Evolutionary conservation across 2,797 vertebrate genomes (phyloP), one percentile per base, ranked within the genome.

Genomic region (Tangara arthus): DNA sequence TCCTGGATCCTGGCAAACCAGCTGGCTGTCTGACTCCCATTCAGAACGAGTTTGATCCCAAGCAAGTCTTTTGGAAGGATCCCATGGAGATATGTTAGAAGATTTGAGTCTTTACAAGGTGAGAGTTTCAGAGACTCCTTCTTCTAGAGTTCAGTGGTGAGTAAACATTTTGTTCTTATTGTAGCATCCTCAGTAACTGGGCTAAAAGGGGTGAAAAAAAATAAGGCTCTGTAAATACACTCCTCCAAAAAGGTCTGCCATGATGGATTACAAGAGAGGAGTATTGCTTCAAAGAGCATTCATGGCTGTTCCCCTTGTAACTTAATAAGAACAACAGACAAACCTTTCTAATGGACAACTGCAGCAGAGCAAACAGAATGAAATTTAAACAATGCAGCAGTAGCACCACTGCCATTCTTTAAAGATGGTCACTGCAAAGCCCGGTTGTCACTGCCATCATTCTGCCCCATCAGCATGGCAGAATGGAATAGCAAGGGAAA

Each of bases 81-180:
- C 70, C 73, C 59, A 37, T 90, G 60, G 52, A 82, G 39, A 75
- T 69, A 27, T 2, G 39, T 66, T 47, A 73, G 76, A 70, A 95
- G 85, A 55, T 37, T 32, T 42, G 81, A 77, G 89, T 81, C 91
- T 64, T 56, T 61, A 92, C 57, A 22, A 32, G 63, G 76, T 42
- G 77, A 52, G 44, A 80, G n/a, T 61, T 89, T 84, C 71, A 84
- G 64, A 82, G 73, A 89, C 30, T 60, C 20, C 56, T 42, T 19
- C 83, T 75, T 89, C 96, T 99, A 99, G 93, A 99, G 99, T 97
- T 99, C 99, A 80, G 99, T 99, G 90, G 99, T 99, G 96, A 99
- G 98, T 96, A 99, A 98, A 96, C 99, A 98, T 96, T 98, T 98
- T 26, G 97, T 97, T 97, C 93, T 97, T 84, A 96, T 87, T 96